Conservation (phyloP, 2,888 invertebrate genomes). For the Dorcus hopei region DNA sequence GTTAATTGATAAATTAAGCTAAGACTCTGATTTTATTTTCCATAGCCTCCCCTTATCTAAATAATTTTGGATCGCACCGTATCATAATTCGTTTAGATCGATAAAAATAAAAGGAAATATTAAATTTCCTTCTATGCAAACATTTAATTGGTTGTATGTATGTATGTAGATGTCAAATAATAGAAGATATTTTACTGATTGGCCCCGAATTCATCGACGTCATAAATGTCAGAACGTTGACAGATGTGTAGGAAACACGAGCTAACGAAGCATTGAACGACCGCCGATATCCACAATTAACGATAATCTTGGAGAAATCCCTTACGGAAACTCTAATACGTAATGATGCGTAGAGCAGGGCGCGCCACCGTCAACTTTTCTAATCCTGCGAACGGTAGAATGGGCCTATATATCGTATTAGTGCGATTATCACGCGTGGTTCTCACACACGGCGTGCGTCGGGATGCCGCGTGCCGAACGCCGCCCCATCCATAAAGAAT, state of each 20-base stretch:
- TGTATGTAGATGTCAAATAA: too few relatives aligned
- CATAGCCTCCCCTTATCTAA: too few relatives aligned
- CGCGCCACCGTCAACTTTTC: too few relatives aligned
- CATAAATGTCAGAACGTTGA: constrained; percentile 23
- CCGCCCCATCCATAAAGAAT: constrained; percentile 33
- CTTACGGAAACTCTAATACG: constrained; percentile 40
- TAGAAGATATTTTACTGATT: too few relatives aligned
- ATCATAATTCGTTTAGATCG: too few relatives aligned
- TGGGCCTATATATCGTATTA: constrained; percentile 38
- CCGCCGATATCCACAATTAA: constrained; percentile 36
- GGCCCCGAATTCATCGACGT: background rate
- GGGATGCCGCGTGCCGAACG: constrained; percentile 35
- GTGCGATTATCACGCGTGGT: constrained; percentile 46
- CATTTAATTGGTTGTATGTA: too few relatives aligned
- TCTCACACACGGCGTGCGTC: constrained; percentile 33
- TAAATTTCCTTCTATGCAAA: too few relatives aligned
- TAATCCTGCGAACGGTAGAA: constrained; percentile 13
- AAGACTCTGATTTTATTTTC: too few relatives aligned
- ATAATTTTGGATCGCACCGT: too few relatives aligned
- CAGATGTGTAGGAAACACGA: constrained; percentile 30
- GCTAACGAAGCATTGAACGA: constrained; percentile 35
- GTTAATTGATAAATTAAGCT: too few relatives aligned
- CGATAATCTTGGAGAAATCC: constrained; percentile 33
- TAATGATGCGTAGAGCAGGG: constrained; percentile 36
- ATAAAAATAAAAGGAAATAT: too few relatives aligned